Evolutionary conservation across 2,888 invertebrate species (phyloP).

Genomic region (Augiades crinisus): DNA sequence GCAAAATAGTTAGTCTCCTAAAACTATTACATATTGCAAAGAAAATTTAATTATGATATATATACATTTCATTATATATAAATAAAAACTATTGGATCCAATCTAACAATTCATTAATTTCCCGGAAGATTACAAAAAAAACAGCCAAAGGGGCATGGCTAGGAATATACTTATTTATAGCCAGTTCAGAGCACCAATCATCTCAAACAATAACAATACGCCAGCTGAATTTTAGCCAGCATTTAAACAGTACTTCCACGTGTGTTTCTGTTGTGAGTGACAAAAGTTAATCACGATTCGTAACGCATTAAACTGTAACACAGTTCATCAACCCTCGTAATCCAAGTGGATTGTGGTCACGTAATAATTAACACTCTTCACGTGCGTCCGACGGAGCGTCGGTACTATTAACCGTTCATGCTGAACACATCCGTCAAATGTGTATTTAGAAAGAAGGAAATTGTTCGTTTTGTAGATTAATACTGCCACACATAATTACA

Average conservation of each 20-base stretch:
- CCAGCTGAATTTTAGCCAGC: background rate
- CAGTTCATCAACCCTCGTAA: slow-evolving; percentile 58
- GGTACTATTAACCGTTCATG: background rate
- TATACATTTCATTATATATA: too few relatives aligned
- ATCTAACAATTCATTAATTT: too few relatives aligned
- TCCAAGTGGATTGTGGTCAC: slow-evolving; percentile 50
- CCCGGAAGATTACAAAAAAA: too few relatives aligned
- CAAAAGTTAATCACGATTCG: slow-evolving; percentile 29
- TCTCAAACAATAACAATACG: background rate
- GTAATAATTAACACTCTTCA: slow-evolving; percentile 54
- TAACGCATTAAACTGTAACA: slow-evolving; percentile 46
- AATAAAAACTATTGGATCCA: too few relatives aligned
- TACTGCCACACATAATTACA: too few relatives aligned
- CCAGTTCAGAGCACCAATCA: too few relatives aligned
- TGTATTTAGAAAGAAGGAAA: too few relatives aligned
- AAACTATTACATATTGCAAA: background rate
- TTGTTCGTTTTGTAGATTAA: too few relatives aligned
- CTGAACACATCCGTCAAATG: slow-evolving; percentile 19
- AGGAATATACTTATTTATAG: too few relatives aligned
- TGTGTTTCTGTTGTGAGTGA: background rate
- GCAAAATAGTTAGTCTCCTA: too few relatives aligned
- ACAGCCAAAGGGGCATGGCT: too few relatives aligned
- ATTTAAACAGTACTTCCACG: background rate
- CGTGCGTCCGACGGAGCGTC: slow-evolving; percentile 44
- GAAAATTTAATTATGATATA: background rate